These are phyloP conservation scores for Limonius californicus DNA, from an alignment of 1,140 invertebrate species.

Conservation along the genomic window DNA sequence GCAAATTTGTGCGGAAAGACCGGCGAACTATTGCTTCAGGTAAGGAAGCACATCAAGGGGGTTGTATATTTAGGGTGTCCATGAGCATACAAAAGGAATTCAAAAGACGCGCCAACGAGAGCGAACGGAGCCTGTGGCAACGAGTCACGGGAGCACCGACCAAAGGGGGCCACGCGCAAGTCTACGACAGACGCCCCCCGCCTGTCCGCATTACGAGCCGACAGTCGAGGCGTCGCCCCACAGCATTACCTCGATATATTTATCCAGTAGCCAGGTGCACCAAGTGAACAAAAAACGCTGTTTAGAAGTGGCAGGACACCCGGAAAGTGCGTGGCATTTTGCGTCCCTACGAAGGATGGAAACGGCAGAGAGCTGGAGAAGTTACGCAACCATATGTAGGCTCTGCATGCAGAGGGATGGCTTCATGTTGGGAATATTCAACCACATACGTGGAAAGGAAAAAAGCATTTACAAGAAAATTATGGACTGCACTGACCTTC, in stretches of 20 bases:
- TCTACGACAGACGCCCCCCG: slow-evolving; percentile 23
- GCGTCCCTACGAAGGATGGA: slow-evolving; percentile 24
- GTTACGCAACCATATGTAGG: slow-evolving; percentile 52
- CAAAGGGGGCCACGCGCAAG: slow-evolving; percentile 26
- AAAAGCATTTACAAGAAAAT: slow-evolving; percentile 47
- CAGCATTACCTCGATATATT: neutral
- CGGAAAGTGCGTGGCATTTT: neutral
- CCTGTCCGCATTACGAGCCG: slow-evolving; percentile 3
- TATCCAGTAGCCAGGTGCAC: slow-evolving; percentile 16
- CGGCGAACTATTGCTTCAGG: too few species aligned
- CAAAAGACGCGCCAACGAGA: slow-evolving; percentile 20
- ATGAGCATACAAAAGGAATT: neutral
- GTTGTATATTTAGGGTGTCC: neutral
- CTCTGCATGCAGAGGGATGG: slow-evolving; percentile 55
- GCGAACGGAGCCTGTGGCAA: neutral
- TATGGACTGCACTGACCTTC: slow-evolving; percentile 44
- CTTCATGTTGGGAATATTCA: slow-evolving; percentile 55
- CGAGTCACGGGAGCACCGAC: slow-evolving; percentile 19
- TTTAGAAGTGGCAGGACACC: neutral
- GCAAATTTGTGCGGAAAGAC: too few species aligned
- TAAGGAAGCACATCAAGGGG: neutral
- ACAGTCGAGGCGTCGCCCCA: slow-evolving; percentile 21
- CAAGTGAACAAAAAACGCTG: neutral
- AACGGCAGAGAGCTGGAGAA: slow-evolving; percentile 37
- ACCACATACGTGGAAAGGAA: slow-evolving; percentile 45